phyloP scores from a whole-genome alignment of 2,888 invertebrate genomes.

The Hylaea fasciaria region DNA sequence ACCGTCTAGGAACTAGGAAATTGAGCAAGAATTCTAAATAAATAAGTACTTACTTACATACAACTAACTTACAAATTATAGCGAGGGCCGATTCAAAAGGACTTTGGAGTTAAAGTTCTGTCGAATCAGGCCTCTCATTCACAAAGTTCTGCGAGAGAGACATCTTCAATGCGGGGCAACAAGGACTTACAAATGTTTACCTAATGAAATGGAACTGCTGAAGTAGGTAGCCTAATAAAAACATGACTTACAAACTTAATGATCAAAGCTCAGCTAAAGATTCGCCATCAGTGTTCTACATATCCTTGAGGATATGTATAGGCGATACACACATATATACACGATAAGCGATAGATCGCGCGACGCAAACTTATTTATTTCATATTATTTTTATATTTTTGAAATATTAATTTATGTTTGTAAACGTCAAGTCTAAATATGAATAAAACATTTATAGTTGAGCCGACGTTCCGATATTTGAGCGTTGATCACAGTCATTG shows the following conservation, averaged over 20 bases:
- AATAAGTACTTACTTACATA: slow-evolving; percentile 8
- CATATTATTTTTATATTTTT: too few relatives aligned
- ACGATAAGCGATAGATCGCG: too few relatives aligned
- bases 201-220: slow-evolving; percentile 11
- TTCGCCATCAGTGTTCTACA: slow-evolving; percentile 8
- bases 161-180: slow-evolving; percentile 61
- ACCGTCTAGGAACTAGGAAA: slow-evolving; percentile 39
- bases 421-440: too few relatives aligned
- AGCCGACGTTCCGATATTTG: too few relatives aligned
- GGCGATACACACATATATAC: too few relatives aligned
- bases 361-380: too few relatives aligned
- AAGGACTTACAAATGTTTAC: slow-evolving; percentile 46
- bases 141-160: slow-evolving; percentile 17
- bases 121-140: slow-evolving; percentile 52
- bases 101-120: slow-evolving; percentile 55
- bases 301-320: too few relatives aligned
- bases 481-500: too few relatives aligned
- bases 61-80: slow-evolving; percentile 5
- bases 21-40: slow-evolving; percentile 31
- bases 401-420: too few relatives aligned
- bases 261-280: background rate
- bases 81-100: slow-evolving; percentile 57
- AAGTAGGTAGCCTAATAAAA: slow-evolving; percentile 9
- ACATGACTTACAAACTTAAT: slow-evolving; percentile 32
- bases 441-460: too few relatives aligned